A percentile compares a stretch with the other conserved stretches of the same genome.
Conservation (phyloP, 2,113 vertebrate genomes). For the Corythaeola cristata region DNA sequence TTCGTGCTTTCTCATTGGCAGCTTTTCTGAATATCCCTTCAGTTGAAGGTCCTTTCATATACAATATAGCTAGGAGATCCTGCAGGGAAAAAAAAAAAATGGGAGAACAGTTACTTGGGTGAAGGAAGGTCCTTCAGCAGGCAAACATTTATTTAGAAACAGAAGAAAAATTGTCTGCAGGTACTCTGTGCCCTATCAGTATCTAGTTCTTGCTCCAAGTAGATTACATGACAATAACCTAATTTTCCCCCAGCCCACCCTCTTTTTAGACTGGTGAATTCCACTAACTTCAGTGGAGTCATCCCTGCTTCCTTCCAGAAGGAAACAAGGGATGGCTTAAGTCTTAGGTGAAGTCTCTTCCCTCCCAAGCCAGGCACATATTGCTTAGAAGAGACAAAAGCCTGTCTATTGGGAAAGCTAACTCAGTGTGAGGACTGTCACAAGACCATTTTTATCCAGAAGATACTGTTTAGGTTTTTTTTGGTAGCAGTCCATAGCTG, state of each 20-base stretch:
- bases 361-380: neutral
- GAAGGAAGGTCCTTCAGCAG: neutral
- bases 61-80: slow-evolving; percentile 86
- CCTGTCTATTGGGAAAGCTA: neutral
- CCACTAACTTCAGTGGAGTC: neutral
- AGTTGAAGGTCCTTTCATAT: slow-evolving; percentile 83
- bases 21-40: slow-evolving; percentile 93
- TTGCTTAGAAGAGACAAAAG: neutral
- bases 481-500: neutral
- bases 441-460: neutral
- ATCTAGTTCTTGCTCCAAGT: neutral
- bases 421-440: neutral
- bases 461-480: neutral
- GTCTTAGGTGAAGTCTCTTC: neutral
- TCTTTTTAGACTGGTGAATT: neutral
- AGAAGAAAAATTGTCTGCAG: neutral
- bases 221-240: neutral
- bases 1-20: slow-evolving; percentile 87
- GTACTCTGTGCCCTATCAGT: neutral
- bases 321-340: neutral
- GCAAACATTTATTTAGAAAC: neutral
- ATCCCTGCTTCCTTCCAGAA: neutral
- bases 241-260: neutral
- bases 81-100: slow-evolving; percentile 38
- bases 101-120: neutral